Evolutionary conservation across 2,797 vertebrate genomes (phyloP).

Genomic region (Corythornis leucogaster): DNA sequence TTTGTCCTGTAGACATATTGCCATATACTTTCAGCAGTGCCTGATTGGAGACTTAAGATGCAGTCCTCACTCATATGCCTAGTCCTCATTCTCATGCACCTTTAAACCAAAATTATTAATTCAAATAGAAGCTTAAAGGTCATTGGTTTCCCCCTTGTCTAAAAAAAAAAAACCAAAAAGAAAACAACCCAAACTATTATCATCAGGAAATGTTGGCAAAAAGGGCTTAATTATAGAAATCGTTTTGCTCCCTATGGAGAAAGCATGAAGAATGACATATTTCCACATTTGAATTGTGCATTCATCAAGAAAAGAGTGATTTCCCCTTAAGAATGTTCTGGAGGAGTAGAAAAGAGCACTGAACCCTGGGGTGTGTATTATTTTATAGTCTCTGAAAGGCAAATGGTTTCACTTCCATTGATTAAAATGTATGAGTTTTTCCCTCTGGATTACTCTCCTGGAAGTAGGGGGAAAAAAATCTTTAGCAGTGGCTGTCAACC

Average conservation of each 20-base stretch:
- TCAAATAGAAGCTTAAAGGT: conserved; percentile 7
- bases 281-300: conserved; percentile 66
- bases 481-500: neutral
- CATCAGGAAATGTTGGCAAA: conserved; percentile 53
- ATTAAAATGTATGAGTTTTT: conserved; percentile 54
- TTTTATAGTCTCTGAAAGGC: conserved; percentile 59
- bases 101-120: neutral
- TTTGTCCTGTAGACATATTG: neutral
- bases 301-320: conserved; percentile 64
- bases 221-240: conserved; percentile 65
- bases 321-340: conserved; percentile 61
- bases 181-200: neutral
- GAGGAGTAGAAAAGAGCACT: conserved; percentile 54
- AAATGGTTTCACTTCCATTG: conserved; percentile 58
- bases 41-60: neutral
- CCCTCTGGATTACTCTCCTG: conserved; percentile 30
- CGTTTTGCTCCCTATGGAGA: conserved; percentile 57
- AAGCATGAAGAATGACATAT: conserved; percentile 60
- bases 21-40: neutral
- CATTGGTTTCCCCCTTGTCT: neutral
- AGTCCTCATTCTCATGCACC: neutral
- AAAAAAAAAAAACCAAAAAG: neutral
- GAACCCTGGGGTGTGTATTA: conserved; percentile 57
- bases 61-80: neutral
- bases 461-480: neutral